These are phyloP conservation scores for Chiloscyllium plagiosum DNA, from an alignment of 2,113 vertebrate species.

Conservation along the genomic window DNA sequence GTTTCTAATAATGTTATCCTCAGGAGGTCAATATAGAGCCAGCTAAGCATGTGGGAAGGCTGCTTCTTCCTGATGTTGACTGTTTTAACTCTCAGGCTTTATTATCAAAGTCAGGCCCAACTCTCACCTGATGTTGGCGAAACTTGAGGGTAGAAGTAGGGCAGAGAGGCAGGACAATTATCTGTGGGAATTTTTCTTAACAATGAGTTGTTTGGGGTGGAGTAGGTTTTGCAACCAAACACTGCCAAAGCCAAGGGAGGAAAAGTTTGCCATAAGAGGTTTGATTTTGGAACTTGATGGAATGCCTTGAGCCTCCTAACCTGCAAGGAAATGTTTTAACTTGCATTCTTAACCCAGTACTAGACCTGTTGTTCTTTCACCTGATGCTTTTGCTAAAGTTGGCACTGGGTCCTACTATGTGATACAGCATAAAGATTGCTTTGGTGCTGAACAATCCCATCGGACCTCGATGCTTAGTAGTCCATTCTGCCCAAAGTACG, in stretches of 20 bases:
- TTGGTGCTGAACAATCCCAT: neutral
- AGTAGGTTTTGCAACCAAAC: neutral
- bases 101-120: no score
- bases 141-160: neutral
- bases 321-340: neutral
- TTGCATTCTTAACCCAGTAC: neutral
- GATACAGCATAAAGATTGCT: neutral
- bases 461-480: neutral
- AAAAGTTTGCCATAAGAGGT: neutral
- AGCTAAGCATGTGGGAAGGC: no score
- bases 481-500: neutral
- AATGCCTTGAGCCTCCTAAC: neutral
- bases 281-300: neutral
- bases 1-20: no score
- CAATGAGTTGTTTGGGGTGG: neutral
- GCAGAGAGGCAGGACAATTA: neutral
- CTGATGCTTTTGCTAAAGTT: neutral
- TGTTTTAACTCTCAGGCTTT: no score
- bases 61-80: no score
- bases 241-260: neutral
- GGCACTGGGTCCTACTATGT: no score
- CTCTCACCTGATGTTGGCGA: neutral
- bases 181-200: neutral
- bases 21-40: no score
- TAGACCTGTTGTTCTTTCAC: neutral